phyloP scores from a whole-genome alignment of 2,888 invertebrate genomes.

The Drosophila anceps region DNA sequence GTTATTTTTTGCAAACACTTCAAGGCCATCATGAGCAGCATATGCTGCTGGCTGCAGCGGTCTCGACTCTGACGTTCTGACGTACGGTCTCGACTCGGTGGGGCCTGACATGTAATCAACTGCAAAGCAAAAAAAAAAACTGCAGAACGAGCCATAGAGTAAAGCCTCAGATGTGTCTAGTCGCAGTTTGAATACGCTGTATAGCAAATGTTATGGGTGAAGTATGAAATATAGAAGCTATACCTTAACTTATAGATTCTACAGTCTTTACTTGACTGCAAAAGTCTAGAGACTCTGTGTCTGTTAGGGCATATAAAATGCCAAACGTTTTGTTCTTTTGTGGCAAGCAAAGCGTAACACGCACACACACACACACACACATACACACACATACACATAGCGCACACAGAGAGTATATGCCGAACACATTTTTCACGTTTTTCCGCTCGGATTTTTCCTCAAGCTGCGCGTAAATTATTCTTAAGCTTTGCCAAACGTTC shows the following conservation, averaged over 20 bases:
- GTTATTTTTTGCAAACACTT: conserved; percentile 45
- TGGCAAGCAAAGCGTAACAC: conserved; percentile 75
- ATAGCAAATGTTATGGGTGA: background rate
- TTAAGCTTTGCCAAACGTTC: conserved; percentile 67
- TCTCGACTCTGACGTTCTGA: conserved; percentile 31
- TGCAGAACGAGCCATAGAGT: conserved; percentile 39
- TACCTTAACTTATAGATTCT: no score
- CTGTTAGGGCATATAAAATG: conserved; percentile 20
- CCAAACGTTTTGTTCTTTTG: conserved; percentile 70
- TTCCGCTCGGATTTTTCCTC: conserved; percentile 58
- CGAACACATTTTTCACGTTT: conserved; percentile 75
- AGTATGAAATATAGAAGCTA: no score
- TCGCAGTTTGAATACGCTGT: conserved; percentile 11
- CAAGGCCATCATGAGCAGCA: conserved; percentile 77
- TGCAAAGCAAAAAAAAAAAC: conserved; percentile 39
- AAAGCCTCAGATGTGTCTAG: background rate
- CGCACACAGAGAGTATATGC: no score
- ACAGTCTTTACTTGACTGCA: background rate
- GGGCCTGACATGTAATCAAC: conserved; percentile 71
- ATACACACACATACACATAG: conserved; percentile 26
- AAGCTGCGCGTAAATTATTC: conserved; percentile 65
- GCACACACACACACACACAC: conserved; percentile 17
- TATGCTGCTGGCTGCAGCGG: conserved; percentile 70
- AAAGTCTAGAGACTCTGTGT: no score
- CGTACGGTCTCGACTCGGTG: conserved; percentile 7